Percentiles rank a stretch among this genome's conserved stretches.
phyloP scores from a whole-genome alignment of 2,888 invertebrate genomes.

The Ferrisia virgata region DNA sequence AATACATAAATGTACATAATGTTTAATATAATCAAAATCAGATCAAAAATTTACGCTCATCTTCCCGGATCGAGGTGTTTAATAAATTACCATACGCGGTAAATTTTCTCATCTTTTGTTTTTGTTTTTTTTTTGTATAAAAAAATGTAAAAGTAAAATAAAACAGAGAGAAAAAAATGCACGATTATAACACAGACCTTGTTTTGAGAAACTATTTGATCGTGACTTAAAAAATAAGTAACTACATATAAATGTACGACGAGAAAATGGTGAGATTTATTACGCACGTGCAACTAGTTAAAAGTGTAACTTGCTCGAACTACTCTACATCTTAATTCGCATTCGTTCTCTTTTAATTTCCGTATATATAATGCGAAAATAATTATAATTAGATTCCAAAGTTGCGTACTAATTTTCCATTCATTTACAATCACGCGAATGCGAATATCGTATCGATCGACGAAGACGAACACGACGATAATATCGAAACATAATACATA shows the following conservation, averaged over 20 bases:
- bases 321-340: slow-evolving; percentile 14
- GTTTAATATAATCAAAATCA: background rate
- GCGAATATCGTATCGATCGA: too few species aligned
- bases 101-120: background rate
- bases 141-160: background rate
- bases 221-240: slow-evolving; percentile 11
- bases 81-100: background rate
- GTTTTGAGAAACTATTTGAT: slow-evolving; percentile 6
- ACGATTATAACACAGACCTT: background rate
- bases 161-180: background rate
- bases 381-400: background rate
- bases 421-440: background rate
- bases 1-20: too few species aligned
- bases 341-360: background rate
- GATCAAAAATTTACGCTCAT: too few species aligned
- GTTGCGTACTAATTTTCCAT: background rate
- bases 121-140: too few species aligned
- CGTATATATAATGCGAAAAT: slow-evolving; percentile 19
- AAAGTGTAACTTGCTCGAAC: background rate
- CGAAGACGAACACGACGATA: too few species aligned
- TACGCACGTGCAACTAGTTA: slow-evolving; percentile 5
- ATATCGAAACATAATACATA: too few species aligned
- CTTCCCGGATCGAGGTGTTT: background rate
- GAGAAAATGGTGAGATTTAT: slow-evolving; percentile 10
- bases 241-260: slow-evolving; percentile 7